A percentile compares a stretch with the other conserved stretches of the same genome.
Evolutionary conservation across 2,797 vertebrate genomes (phyloP).

Genomic region (Arrhamphus sclerolepis): DNA sequence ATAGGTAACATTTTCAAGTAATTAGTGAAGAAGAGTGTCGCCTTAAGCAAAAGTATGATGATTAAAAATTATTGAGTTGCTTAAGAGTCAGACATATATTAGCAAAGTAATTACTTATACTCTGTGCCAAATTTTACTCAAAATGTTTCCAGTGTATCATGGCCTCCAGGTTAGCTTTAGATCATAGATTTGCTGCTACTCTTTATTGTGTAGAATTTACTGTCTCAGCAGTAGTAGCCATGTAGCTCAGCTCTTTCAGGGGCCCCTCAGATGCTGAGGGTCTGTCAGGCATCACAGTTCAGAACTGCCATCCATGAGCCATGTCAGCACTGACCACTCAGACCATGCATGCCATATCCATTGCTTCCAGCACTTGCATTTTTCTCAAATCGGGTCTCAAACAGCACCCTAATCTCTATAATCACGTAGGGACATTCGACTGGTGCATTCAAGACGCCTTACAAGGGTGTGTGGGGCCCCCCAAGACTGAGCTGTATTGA

Average conservation of each 20-base stretch:
- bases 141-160: slow-evolving; percentile 51
- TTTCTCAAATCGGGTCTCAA: slow-evolving; percentile 63
- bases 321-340: slow-evolving; percentile 71
- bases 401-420: slow-evolving; percentile 62
- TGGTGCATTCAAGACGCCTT: slow-evolving; percentile 62
- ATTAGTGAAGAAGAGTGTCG: slow-evolving; percentile 51
- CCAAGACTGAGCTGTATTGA: slow-evolving; percentile 52
- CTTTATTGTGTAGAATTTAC: slow-evolving; percentile 47
- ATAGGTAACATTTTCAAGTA: slow-evolving; percentile 38
- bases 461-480: slow-evolving; percentile 44
- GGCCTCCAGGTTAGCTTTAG: slow-evolving; percentile 61
- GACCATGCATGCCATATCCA: slow-evolving; percentile 75
- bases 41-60: slow-evolving; percentile 60
- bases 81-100: slow-evolving; percentile 52
- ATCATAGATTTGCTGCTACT: slow-evolving; percentile 49
- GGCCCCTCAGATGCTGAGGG: slow-evolving; percentile 47
- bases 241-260: slow-evolving; percentile 58
- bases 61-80: slow-evolving; percentile 38
- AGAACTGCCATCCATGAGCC: slow-evolving; percentile 77
- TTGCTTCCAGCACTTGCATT: slow-evolving; percentile 71
- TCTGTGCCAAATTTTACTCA: slow-evolving; percentile 68
- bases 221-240: slow-evolving; percentile 63
- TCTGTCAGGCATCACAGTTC: slow-evolving; percentile 52
- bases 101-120: slow-evolving; percentile 49
- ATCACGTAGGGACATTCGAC: slow-evolving; percentile 41